Evolutionary conservation across 2,888 invertebrate genomes (phyloP).

Genomic region (Heliconius ismenius): DNA sequence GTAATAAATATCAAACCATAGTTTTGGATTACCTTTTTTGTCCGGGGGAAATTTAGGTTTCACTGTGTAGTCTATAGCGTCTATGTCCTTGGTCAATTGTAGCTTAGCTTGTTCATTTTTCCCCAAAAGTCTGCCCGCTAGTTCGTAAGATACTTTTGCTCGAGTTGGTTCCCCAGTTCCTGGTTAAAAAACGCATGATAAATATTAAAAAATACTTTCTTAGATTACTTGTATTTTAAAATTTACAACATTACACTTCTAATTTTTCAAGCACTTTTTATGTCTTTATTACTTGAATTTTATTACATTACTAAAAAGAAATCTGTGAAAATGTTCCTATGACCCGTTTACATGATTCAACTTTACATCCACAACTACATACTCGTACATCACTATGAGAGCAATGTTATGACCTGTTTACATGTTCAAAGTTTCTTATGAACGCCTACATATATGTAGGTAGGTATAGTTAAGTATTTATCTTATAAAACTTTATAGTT

Average conservation of each 20-base stretch:
- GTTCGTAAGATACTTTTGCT: constrained; percentile 84
- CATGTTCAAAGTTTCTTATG: not conserved
- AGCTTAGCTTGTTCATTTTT: constrained; percentile 67
- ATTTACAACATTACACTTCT: not conserved
- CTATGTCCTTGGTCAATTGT: constrained; percentile 70
- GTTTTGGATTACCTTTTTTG: constrained; percentile 52
- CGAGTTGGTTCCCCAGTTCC: constrained; percentile 82
- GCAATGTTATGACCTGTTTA: not conserved
- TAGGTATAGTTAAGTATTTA: not conserved
- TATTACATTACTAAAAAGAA: not conserved
- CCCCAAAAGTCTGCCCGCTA: constrained; percentile 83
- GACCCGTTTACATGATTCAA: not conserved
- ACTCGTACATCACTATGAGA: not conserved
- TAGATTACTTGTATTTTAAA: not conserved
- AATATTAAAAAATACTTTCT: not conserved
- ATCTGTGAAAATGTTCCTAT: not conserved
- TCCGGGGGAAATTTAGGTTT: constrained; percentile 50
- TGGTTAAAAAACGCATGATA: constrained; percentile 41
- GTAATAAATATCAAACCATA: not conserved
- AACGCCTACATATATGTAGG: not conserved
- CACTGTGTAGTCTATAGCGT: constrained; percentile 52
- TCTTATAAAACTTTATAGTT: constrained; percentile 19
- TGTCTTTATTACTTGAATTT: not conserved
- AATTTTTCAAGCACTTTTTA: not conserved
- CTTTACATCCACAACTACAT: not conserved